phyloP scores from a whole-genome alignment of 2,113 vertebrate genomes.

The Psilopsiagon aurifrons region DNA sequence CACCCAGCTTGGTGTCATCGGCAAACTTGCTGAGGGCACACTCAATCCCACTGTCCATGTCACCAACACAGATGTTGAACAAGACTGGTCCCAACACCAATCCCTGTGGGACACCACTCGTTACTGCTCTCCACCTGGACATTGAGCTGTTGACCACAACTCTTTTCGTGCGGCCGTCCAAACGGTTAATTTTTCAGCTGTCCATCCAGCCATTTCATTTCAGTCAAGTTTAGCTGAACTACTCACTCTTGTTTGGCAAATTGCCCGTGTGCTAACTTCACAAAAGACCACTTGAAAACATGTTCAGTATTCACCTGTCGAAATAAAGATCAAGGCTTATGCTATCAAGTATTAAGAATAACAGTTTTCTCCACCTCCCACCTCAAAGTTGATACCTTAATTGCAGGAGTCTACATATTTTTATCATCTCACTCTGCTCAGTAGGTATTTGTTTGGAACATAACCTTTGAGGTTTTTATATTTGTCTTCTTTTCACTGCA shows the following conservation, averaged over 20 bases:
- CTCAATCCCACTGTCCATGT: no score
- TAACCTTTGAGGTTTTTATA: slow-evolving; percentile 66
- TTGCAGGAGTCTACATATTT: slow-evolving; percentile 5
- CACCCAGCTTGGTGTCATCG: no score
- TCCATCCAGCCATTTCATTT: background rate
- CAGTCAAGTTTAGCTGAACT: background rate
- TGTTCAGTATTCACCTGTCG: background rate
- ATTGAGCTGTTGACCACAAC: no score
- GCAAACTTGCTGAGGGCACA: no score
- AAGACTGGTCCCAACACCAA: no score
- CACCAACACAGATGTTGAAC: no score
- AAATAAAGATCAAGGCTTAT: background rate
- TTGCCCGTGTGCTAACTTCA: background rate
- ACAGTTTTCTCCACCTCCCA: background rate
- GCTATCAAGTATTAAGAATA: background rate
- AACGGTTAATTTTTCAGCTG: no score
- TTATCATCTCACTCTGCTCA: slow-evolving; percentile 52
- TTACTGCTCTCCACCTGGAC: no score
- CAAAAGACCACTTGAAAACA: background rate
- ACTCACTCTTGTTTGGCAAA: background rate
- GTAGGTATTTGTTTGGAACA: slow-evolving; percentile 58
- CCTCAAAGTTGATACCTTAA: background rate
- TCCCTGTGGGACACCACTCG: no score
- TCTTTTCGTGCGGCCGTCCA: no score
- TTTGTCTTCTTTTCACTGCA: slow-evolving; percentile 34